phyloP scores from a whole-genome alignment of 1,140 invertebrate species.

The Eurytemora carolleeae region DNA sequence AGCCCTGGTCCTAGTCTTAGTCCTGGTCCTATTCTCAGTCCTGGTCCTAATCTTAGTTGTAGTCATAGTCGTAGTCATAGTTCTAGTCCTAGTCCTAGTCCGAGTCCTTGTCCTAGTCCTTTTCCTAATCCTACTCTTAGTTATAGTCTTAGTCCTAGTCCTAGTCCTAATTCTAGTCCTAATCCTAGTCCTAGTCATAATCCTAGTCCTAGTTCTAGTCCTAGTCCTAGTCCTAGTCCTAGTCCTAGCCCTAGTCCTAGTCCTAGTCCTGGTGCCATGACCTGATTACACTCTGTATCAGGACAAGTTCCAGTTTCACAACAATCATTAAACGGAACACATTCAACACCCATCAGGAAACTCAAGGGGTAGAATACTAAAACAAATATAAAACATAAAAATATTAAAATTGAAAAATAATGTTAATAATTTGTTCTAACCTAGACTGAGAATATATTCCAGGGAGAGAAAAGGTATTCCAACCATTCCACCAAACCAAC shows the following conservation, averaged over 20 bases:
- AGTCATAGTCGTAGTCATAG: too few relatives aligned
- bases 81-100: too few relatives aligned
- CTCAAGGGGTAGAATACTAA: not conserved
- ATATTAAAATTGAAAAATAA: not conserved
- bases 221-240: not conserved
- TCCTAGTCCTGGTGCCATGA: not conserved
- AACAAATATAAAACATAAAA: not conserved
- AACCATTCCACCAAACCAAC: conserved; percentile 6
- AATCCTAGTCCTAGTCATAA: not conserved
- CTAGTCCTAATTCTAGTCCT: not conserved
- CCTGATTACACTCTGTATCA: not conserved
- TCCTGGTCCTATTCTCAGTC: too few relatives aligned
- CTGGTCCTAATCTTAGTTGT: too few relatives aligned
- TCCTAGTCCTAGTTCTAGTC: not conserved
- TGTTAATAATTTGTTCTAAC: not conserved
- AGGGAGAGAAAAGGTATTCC: conserved; percentile 16
- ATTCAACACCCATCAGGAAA: not conserved
- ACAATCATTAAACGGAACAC: not conserved
- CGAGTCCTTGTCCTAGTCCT: too few relatives aligned
- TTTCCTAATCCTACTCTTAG: not conserved
- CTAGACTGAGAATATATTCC: conserved; percentile 49
- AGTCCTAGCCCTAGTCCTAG: not conserved
- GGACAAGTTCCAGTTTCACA: not conserved
- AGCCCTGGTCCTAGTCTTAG: too few relatives aligned
- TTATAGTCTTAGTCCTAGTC: not conserved